A percentile compares a stretch with the other conserved stretches of the same genome.
Evolutionary conservation across 2,888 invertebrate genomes (phyloP).

Genomic region (Hesperia comma): DNA sequence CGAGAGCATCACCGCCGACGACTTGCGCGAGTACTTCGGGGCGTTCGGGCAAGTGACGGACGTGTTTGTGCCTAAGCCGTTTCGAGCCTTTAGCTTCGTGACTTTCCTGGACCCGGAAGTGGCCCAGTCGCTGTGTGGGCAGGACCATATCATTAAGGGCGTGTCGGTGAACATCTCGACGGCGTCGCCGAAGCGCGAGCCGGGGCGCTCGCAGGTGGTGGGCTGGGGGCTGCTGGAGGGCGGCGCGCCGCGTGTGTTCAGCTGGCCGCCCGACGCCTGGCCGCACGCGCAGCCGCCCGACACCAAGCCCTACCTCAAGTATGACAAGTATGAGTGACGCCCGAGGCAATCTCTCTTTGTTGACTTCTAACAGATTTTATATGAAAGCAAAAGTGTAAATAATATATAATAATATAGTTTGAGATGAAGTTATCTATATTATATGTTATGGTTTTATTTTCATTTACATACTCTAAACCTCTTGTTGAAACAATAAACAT

Average conservation of each 20-base stretch:
- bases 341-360: conserved; percentile 56
- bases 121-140: conserved; percentile 90
- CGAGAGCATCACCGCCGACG: conserved; percentile 90
- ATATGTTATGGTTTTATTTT: conserved; percentile 41
- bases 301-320: conserved; percentile 78
- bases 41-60: conserved; percentile 93
- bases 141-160: conserved; percentile 93
- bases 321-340: conserved; percentile 77
- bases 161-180: conserved; percentile 94
- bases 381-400: conserved; percentile 73
- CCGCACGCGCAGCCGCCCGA: conserved; percentile 52
- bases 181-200: conserved; percentile 91
- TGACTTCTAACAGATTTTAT: conserved; percentile 77
- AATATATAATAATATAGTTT: conserved; percentile 64
- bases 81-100: conserved; percentile 92
- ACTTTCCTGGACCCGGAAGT: conserved; percentile 92
- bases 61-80: conserved; percentile 94
- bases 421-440: conserved; percentile 53
- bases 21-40: conserved; percentile 90
- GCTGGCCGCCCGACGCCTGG: conserved; percentile 58
- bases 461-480: neutral
- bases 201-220: conserved; percentile 58
- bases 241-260: conserved; percentile 54
- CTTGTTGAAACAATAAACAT: too few species aligned
- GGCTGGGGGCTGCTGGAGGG: conserved; percentile 69